These are phyloP conservation scores for Gymnocephalus cernua DNA, from an alignment of 2,113 vertebrate species.

Conservation along the genomic window DNA sequence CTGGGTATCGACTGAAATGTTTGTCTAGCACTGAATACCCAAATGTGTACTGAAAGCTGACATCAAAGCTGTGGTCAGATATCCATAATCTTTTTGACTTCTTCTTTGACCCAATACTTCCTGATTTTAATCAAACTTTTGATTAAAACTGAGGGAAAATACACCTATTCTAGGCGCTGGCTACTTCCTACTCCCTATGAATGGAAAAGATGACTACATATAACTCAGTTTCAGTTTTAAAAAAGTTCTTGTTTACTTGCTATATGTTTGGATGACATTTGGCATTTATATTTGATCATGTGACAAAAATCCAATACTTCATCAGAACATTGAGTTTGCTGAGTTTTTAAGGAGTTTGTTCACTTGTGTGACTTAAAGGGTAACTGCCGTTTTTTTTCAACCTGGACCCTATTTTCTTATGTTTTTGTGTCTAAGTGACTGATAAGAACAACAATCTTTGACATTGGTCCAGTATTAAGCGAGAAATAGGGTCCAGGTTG, in stretches of 20 bases:
- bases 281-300: neutral
- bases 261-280: neutral
- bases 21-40: neutral
- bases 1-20: neutral
- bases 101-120: neutral
- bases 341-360: too few relatives aligned
- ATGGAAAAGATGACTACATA: neutral
- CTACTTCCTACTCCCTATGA: too few relatives aligned
- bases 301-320: neutral
- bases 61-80: neutral
- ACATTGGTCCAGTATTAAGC: too few relatives aligned
- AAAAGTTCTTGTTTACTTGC: neutral
- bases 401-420: too few relatives aligned
- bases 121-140: neutral
- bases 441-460: too few relatives aligned
- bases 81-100: neutral
- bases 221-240: neutral
- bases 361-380: too few relatives aligned
- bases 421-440: too few relatives aligned
- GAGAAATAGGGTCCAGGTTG: too few relatives aligned
- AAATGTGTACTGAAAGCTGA: neutral
- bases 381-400: too few relatives aligned
- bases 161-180: too few relatives aligned
- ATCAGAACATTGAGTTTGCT: too few relatives aligned
- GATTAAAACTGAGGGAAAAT: neutral